Conservation (phyloP, 2,113 vertebrate genomes). For the Gadus macrocephalus region DNA sequence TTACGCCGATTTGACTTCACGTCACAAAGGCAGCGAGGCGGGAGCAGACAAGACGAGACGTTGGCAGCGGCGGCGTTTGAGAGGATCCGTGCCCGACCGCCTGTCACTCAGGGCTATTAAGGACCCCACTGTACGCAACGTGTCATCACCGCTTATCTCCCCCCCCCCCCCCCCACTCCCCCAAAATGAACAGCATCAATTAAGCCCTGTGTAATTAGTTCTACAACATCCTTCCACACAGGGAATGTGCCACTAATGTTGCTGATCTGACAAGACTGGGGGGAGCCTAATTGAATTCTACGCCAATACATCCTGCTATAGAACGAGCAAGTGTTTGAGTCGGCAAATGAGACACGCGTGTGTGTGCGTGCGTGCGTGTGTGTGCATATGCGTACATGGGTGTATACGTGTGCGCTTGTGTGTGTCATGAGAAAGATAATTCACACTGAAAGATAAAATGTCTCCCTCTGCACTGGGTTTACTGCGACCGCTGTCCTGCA, state of each 20-base stretch:
- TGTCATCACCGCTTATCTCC: slow-evolving; percentile 89
- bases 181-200: slow-evolving; percentile 94
- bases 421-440: too few relatives aligned
- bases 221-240: slow-evolving; percentile 91
- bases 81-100: slow-evolving; percentile 52
- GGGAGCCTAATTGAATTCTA: slow-evolving; percentile 86
- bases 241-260: slow-evolving; percentile 88
- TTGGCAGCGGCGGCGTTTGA: slow-evolving; percentile 18
- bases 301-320: slow-evolving; percentile 42
- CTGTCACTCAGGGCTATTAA: slow-evolving; percentile 64
- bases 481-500: too few relatives aligned
- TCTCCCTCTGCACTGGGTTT: too few relatives aligned
- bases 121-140: slow-evolving; percentile 61
- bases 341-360: neutral
- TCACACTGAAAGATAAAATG: too few relatives aligned
- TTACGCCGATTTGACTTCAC: too few relatives aligned
- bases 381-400: too few relatives aligned
- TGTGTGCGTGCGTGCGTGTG: neutral
- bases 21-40: too few relatives aligned
- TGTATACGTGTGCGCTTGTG: too few relatives aligned
- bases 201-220: slow-evolving; percentile 95
- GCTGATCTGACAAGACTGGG: slow-evolving; percentile 80
- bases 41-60: slow-evolving; percentile 13
- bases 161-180: slow-evolving; percentile 44
- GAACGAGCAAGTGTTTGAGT: slow-evolving; percentile 22